Conservation (phyloP, 2,888 invertebrate species). For the Hanleya hanleyi region DNA sequence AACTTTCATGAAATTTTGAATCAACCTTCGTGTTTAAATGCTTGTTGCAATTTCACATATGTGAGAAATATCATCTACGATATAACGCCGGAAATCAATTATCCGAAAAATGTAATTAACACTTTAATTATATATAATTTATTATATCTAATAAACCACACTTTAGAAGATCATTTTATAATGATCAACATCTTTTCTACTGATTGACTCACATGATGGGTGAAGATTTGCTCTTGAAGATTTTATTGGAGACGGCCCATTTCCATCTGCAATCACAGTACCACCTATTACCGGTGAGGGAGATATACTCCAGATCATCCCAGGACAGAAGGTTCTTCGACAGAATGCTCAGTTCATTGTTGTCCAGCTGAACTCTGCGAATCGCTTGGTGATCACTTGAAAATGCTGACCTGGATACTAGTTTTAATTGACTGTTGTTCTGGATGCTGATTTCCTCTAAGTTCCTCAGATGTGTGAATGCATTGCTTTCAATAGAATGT, state of each 20-base stretch:
- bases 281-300: background rate
- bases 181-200: too few relatives aligned
- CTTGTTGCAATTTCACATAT: too few relatives aligned
- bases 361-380: background rate
- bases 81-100: too few relatives aligned
- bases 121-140: too few relatives aligned
- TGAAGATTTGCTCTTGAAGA: background rate
- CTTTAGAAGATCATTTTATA: too few relatives aligned
- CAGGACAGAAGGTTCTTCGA: background rate
- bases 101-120: too few relatives aligned
- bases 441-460: background rate
- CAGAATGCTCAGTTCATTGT: background rate
- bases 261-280: slow-evolving; percentile 6
- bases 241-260: background rate
- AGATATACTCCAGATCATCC: background rate
- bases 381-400: background rate
- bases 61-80: too few relatives aligned
- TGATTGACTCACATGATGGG: background rate
- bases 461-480: background rate
- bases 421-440: background rate
- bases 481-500: background rate
- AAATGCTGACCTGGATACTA: background rate
- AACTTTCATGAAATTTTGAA: too few relatives aligned
- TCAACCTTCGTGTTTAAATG: too few relatives aligned
- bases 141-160: too few relatives aligned